These are phyloP conservation scores for Eptesicus fuscus DNA, from an alignment of 2,113 vertebrate species.

Conservation along the genomic window DNA sequence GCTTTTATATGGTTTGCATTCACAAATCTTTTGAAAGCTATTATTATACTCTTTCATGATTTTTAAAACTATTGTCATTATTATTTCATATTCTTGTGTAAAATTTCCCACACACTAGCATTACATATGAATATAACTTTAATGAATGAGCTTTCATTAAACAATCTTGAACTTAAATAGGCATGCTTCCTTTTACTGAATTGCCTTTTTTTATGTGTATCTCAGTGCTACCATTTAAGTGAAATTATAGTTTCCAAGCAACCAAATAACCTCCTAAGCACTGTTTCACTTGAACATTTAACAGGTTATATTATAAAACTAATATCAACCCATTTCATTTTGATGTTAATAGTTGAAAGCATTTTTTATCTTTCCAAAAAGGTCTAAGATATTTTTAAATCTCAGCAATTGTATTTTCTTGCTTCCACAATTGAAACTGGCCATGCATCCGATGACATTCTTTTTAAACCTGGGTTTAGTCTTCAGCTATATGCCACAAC, in stretches of 20 bases:
- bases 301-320: constrained; percentile 65
- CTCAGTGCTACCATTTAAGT: constrained; percentile 54
- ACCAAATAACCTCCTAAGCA: constrained; percentile 68
- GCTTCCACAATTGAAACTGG: background rate
- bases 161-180: constrained; percentile 57
- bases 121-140: constrained; percentile 2
- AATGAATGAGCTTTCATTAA: constrained; percentile 63
- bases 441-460: background rate
- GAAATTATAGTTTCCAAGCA: constrained; percentile 60
- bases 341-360: constrained; percentile 61
- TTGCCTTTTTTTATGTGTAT: background rate
- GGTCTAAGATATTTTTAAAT: constrained; percentile 41
- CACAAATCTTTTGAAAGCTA: background rate
- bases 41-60: background rate
- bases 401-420: background rate
- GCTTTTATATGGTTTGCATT: background rate
- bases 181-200: constrained; percentile 63
- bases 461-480: background rate
- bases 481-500: background rate
- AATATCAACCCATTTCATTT: constrained; percentile 51
- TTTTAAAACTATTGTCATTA: background rate
- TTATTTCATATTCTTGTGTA: background rate
- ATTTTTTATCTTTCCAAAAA: constrained; percentile 43
- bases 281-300: constrained; percentile 68
- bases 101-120: background rate